A percentile compares a stretch with the other conserved stretches of the same genome.
Conservation (phyloP, 2,888 invertebrate genomes). For the Drosophila siamana region DNA sequence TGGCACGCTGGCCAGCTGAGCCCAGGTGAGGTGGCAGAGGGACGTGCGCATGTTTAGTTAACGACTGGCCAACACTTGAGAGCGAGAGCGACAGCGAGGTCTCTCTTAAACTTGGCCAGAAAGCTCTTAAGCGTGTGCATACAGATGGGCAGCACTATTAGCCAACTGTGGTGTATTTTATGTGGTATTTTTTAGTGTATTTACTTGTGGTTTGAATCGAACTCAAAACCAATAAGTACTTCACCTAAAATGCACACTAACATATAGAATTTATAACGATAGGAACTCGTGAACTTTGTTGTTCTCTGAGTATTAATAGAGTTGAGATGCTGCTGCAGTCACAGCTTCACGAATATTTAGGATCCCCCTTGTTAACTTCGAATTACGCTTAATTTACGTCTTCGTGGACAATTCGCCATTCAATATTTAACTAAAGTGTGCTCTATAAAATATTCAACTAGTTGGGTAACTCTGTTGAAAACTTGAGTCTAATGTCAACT, state of each 20-base stretch:
- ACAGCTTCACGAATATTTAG: too few species aligned
- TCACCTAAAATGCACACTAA: too few species aligned
- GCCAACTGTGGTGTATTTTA: slow-evolving; percentile 9
- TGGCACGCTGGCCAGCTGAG: not conserved
- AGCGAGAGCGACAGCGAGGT: not conserved
- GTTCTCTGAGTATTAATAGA: too few species aligned
- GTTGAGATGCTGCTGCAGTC: too few species aligned
- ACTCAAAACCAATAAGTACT: too few species aligned
- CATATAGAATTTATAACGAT: too few species aligned
- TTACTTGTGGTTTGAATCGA: not conserved
- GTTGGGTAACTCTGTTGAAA: not conserved
- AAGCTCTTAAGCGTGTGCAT: slow-evolving; percentile 17
- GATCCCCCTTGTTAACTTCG: not conserved
- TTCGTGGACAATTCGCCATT: not conserved
- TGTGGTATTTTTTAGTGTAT: slow-evolving; percentile 26
- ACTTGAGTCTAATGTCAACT: not conserved
- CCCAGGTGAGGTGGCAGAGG: not conserved
- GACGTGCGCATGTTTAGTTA: slow-evolving; percentile 44
- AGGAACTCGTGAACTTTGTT: too few species aligned
- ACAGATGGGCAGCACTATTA: slow-evolving; percentile 47
- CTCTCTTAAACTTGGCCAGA: slow-evolving; percentile 26
- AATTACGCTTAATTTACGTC: not conserved
- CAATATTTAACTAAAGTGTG: not conserved
- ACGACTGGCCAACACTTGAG: slow-evolving; percentile 23
- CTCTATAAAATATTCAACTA: not conserved